A percentile compares a stretch with the other conserved stretches of the same genome.
Conservation (phyloP, 23 tunicate species). For the Trididemnum nubilum region DNA sequence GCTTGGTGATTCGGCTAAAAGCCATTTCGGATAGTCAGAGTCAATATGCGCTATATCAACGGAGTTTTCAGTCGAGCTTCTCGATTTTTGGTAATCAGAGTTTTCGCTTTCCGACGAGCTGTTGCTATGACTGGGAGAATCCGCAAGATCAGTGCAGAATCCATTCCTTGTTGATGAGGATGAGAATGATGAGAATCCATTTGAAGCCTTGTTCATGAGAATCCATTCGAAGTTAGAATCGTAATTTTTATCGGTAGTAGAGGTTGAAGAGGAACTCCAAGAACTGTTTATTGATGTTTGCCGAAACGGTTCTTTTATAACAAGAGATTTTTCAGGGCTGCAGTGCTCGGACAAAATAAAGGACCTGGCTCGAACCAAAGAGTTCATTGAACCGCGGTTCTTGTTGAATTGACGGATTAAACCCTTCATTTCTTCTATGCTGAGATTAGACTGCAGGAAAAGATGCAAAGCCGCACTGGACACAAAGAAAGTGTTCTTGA, state of each 20-base stretch:
- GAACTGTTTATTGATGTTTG: not conserved
- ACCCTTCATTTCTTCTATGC: slow-evolving; percentile 31
- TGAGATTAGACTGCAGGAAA: slow-evolving; percentile 38
- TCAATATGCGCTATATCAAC: not conserved
- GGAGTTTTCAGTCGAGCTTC: not conserved
- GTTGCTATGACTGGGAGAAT: not conserved
- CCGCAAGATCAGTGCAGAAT: not conserved
- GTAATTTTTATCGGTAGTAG: not conserved
- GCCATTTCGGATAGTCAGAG: not conserved
- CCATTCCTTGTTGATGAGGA: not conserved
- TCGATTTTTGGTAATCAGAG: not conserved
- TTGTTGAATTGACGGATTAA: not conserved
- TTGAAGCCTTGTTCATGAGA: too few species aligned
- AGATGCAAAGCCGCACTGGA: slow-evolving; percentile 48
- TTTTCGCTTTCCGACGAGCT: not conserved
- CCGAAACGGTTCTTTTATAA: not conserved
- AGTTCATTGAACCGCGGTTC: slow-evolving; percentile 22
- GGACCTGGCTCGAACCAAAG: not conserved
- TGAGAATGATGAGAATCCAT: too few species aligned
- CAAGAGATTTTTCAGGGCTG: not conserved
- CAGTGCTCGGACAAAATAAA: not conserved
- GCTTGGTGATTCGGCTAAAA: not conserved
- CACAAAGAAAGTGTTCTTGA: slow-evolving; percentile 32
- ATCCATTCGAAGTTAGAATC: too few species aligned
- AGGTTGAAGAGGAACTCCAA: not conserved